Evolutionary conservation across 2,888 invertebrate genomes (phyloP), one percentile per base, ranked within the genome.

Genomic region (Troides aeacus): DNA sequence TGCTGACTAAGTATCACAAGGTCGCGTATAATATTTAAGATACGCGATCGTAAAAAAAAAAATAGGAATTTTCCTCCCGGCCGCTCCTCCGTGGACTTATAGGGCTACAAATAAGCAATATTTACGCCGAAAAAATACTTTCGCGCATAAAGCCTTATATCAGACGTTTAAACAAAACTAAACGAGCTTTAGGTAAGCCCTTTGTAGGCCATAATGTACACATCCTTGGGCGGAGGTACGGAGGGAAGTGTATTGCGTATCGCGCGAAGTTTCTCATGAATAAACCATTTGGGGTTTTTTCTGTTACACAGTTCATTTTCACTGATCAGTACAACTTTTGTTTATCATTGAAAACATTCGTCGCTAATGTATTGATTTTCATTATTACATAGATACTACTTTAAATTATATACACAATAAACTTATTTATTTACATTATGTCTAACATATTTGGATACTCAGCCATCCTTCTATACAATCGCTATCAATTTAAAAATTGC

Each of bases 161-260:
- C 78, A 77, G 76, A 74, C 76, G 77, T 77, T 78, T 79, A 79
- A 78, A 75, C 74, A 74, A 74, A 77, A 74, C 71, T 72, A 74
- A 76, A 76, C 74, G 74, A 71, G 74, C 76, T 73, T 71, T 73
- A 73, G 66, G 65, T 73, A 64, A 65, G 72, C 74, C 76, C 75
- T 77, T 76, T 76, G 74, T 74, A 74, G 73, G 73, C 74, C 75
- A 73, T 76, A 75, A 76, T 75, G 73, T 72, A 68, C 73, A 68
- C 73, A 73, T 72, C 72, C 71, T 66, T 68, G 58, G 57, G 63
- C 57, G 50, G 42, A 58, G 17, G 63, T 46, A 30, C 39, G 58
- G 53, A 36, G 57, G 57, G 30, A 64, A 36, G 64, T 64, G 36
- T 66, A 67, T 72, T 72, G 58, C 59, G 42, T 57, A 62, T 23